phyloP scores from a whole-genome alignment of 2,797 vertebrate species.

The Notolabrus celidotus region DNA sequence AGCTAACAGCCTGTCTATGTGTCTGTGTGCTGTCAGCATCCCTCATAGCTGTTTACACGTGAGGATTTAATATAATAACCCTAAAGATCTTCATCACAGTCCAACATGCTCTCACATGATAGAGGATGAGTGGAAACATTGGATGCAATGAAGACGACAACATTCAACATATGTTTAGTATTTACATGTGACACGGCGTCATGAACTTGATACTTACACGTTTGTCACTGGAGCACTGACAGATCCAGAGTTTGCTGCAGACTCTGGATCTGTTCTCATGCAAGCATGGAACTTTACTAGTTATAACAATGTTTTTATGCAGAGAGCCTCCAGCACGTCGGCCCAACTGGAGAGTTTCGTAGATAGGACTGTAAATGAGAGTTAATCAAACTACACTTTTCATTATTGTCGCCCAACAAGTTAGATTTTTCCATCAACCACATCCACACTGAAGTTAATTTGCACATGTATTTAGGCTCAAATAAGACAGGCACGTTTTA shows the following conservation, averaged over 20 bases:
- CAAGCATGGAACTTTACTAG: too few species aligned
- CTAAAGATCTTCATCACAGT: not conserved
- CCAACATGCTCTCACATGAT: not conserved
- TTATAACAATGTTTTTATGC: too few species aligned
- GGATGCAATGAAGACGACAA: not conserved
- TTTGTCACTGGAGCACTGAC: not conserved
- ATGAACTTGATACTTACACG: not conserved
- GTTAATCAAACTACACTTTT: too few species aligned
- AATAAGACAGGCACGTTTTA: too few species aligned
- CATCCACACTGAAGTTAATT: too few species aligned
- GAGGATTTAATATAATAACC: not conserved
- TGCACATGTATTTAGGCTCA: too few species aligned
- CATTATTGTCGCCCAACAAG: too few species aligned
- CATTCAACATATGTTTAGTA: not conserved
- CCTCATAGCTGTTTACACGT: not conserved
- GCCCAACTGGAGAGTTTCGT: too few species aligned
- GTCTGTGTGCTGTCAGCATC: not conserved
- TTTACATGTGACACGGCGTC: not conserved
- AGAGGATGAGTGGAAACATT: not conserved
- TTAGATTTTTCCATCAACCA: too few species aligned
- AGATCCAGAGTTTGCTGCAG: not conserved
- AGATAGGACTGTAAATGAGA: too few species aligned
- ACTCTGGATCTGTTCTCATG: not conserved
- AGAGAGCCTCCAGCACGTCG: too few species aligned
- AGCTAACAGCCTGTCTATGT: too few species aligned